A percentile compares a stretch with the other conserved stretches of the same genome.
These are phyloP conservation scores for Rhyacophila evoluta DNA, from an alignment of 2,888 invertebrate genomes.

Conservation along the genomic window DNA sequence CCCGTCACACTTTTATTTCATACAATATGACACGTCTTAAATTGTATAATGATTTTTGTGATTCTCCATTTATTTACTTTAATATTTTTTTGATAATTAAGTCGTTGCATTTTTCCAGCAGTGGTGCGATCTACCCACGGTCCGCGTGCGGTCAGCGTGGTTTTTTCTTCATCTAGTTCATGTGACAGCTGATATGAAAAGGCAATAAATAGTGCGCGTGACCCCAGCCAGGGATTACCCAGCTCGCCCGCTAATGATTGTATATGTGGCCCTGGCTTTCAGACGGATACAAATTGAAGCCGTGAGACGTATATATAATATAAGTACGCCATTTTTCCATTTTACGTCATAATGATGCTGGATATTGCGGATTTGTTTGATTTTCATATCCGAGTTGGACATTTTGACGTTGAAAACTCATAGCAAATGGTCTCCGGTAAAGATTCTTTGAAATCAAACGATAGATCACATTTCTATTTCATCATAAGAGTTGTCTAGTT, in stretches of 20 bases:
- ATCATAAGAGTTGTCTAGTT: too few relatives aligned
- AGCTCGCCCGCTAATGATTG: not conserved
- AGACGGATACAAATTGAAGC: slow-evolving; percentile 4
- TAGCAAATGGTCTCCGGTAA: too few relatives aligned
- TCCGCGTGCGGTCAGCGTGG: not conserved
- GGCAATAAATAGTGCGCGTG: slow-evolving; percentile 15
- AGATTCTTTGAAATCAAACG: too few relatives aligned
- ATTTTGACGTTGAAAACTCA: too few relatives aligned
- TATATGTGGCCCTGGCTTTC: not conserved
- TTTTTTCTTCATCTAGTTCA: slow-evolving; percentile 9
- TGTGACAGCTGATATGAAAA: slow-evolving; percentile 17
- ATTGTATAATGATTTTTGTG: too few relatives aligned
- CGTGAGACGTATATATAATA: not conserved
- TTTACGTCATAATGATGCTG: not conserved
- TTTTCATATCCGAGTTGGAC: too few relatives aligned
- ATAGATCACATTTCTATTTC: too few relatives aligned
- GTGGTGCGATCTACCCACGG: not conserved
- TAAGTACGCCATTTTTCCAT: not conserved
- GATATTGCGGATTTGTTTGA: not conserved
- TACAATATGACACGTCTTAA: too few relatives aligned
- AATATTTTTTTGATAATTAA: too few relatives aligned
- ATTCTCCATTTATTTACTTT: too few relatives aligned
- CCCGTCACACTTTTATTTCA: too few relatives aligned
- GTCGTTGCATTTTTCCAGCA: not conserved
- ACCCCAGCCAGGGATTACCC: slow-evolving; percentile 17